Evolutionary conservation across 2,113 vertebrate genomes (phyloP).

Genomic region (Corythornis vintsioides): DNA sequence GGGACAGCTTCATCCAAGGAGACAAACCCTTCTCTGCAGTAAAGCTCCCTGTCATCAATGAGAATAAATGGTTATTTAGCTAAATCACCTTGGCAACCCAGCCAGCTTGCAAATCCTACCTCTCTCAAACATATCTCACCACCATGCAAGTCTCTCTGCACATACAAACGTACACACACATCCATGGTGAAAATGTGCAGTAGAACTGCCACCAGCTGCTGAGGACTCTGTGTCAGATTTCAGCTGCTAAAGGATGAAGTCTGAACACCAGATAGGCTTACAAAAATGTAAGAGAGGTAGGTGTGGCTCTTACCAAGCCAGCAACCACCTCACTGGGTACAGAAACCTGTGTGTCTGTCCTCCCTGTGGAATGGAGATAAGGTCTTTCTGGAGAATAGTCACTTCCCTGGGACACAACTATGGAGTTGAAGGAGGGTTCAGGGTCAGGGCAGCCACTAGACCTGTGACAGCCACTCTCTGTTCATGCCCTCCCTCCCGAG

Average conservation of each 20-base stretch:
- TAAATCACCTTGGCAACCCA: neutral
- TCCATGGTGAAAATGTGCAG: neutral
- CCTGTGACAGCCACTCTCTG: too few relatives aligned
- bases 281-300: neutral
- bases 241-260: neutral
- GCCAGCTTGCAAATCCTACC: neutral
- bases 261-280: neutral
- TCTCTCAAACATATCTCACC: neutral
- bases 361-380: rapidly evolving
- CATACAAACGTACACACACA: neutral
- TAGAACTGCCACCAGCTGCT: neutral
- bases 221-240: neutral
- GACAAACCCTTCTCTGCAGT: neutral
- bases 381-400: neutral
- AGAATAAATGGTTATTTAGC: neutral
- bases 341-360: rapidly evolving
- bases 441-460: too few relatives aligned
- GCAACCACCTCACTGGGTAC: neutral
- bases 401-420: neutral
- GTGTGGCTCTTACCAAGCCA: neutral
- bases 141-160: neutral
- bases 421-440: neutral
- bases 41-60: neutral
- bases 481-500: too few relatives aligned
- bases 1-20: neutral